These are phyloP conservation scores for Rissa tridactyla DNA, from an alignment of 2,113 vertebrate species.

Conservation along the genomic window DNA sequence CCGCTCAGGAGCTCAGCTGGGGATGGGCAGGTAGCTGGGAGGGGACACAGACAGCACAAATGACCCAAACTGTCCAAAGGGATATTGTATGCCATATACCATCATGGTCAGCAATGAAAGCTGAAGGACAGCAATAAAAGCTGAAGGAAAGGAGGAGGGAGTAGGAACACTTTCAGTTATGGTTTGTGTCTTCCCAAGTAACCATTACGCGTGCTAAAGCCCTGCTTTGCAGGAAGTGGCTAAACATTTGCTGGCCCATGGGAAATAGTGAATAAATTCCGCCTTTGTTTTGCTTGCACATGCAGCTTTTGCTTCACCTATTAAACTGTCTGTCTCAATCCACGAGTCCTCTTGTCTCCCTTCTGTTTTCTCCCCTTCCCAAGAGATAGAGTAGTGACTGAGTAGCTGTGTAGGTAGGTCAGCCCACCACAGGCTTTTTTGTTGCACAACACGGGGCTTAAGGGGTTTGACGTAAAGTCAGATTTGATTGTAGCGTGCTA, in stretches of 20 bases:
- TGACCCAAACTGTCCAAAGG: not conserved
- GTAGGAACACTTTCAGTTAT: not conserved
- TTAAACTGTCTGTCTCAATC: not conserved
- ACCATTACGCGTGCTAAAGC: not conserved
- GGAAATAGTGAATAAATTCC: not conserved
- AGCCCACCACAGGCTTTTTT: not conserved
- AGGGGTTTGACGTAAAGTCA: not conserved
- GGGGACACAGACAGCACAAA: not conserved
- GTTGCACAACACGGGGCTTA: not conserved
- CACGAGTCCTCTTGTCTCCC: accelerated
- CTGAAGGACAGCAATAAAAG: not conserved
- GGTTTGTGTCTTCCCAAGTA: not conserved
- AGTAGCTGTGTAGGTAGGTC: not conserved
- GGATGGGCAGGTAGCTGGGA: not conserved
- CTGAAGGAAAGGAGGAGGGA: not conserved
- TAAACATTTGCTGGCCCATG: not conserved
- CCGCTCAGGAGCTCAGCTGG: not conserved
- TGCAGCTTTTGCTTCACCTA: not conserved
- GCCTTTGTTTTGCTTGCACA: not conserved
- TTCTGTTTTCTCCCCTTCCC: not conserved
- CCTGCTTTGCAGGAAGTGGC: not conserved
- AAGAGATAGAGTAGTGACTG: not conserved
- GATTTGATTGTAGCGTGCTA: not conserved
- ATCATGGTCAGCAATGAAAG: not conserved
- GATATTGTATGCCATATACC: accelerated